Base-by-base conservation (phyloP, 2,113 vertebrate species). In the Oryzias celebensis region DNA sequence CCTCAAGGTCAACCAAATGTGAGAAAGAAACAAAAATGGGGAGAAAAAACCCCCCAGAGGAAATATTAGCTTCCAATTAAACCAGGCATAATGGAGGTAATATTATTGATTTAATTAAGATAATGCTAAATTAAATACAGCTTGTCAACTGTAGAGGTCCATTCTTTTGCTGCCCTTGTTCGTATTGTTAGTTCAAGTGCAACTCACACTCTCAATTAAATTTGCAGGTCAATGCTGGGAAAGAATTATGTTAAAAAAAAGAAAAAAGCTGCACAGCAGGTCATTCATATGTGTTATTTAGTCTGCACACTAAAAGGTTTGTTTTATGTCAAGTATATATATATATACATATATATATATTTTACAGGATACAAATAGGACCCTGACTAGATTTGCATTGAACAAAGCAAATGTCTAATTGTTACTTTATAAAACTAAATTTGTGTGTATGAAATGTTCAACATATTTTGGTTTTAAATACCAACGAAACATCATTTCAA, bases 51-150 rank as follows among this genome's bases (percentile, higher is more conserved):
- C 44, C 57, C 75, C 67, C 78, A 22, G 58, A 47, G 70, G 81
- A 83, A 68, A 52, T 71, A 81, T 83, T 75, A 78, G 78, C 62
- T 58, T 71, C 55, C 67, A 83, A 85, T 84, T 80, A 81, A 84
- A 74, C 13, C 55, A 65, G 60, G 65, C 67, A 78, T 71, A 79
- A 88, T 87, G 76, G 77, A 78, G 61, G 78, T 71, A 79, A 78
- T 62, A 80, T 72, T 81, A 75, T 61, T 85, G 81, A 87, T 91
- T 85, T 85, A 82, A 89, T 90, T 89, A 85, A 85, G 84, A 88
- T 84, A 80, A 80, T n/a, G 44, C 62, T 71, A 61, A 85, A 78
- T 80, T 71, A 60, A 46, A 31, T 65, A 36, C 4, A 14, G 43
- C 44, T 53, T 28, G 7, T 61, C 60, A 70, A 62, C 51, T 64